Evolutionary conservation across 2,888 invertebrate species (phyloP).

Genomic region (Lepidochrysops patricia): DNA sequence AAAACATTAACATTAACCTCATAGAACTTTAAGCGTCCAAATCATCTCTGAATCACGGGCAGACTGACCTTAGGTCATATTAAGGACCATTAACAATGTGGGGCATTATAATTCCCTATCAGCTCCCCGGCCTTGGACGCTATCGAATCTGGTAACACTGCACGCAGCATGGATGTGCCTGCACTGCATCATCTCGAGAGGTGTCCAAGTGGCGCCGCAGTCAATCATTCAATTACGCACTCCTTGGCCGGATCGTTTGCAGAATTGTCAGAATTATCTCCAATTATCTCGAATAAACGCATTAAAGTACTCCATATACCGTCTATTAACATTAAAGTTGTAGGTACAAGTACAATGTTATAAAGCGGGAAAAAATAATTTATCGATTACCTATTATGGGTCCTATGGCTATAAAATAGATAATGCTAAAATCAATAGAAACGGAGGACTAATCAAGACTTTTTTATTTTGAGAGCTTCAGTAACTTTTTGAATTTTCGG

Average conservation of each 20-base stretch:
- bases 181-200: slow-evolving; percentile 54
- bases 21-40: no score
- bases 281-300: slow-evolving; percentile 28
- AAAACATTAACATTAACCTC: no score
- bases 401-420: no score
- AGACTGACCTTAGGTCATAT: not conserved
- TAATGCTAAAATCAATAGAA: no score
- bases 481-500: no score
- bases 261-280: slow-evolving; percentile 39
- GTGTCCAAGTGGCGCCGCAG: slow-evolving; percentile 56
- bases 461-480: no score
- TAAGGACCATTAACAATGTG: not conserved
- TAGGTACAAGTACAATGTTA: not conserved
- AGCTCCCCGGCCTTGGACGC: slow-evolving; percentile 7
- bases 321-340: not conserved
- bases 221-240: slow-evolving; percentile 62
- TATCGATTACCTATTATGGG: no score
- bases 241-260: slow-evolving; percentile 42
- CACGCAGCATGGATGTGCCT: slow-evolving; percentile 44
- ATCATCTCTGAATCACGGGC: not conserved
- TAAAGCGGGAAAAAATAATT: no score
- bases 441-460: no score
- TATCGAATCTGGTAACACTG: slow-evolving; percentile 19
- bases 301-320: slow-evolving; percentile 15
- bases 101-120: slow-evolving; percentile 1